Evolutionary conservation across 2,797 vertebrate species (phyloP).

Genomic region (Todus mexicanus): DNA sequence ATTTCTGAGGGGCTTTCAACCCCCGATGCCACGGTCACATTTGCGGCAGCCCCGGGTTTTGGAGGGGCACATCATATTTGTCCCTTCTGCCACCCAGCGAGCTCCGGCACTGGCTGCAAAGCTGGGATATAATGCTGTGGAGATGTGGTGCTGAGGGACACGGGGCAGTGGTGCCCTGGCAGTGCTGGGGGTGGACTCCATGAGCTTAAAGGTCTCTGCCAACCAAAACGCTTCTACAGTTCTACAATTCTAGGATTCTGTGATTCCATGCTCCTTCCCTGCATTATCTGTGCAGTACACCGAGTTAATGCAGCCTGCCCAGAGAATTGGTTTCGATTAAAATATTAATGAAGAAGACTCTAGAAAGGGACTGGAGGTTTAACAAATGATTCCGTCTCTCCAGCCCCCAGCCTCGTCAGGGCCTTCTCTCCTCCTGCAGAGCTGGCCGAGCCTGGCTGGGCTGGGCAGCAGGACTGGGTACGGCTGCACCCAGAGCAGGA

Average conservation of each 20-base stretch:
- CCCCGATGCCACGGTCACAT: accelerated
- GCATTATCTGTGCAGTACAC: neutral
- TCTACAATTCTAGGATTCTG: neutral
- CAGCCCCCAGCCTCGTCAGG: neutral
- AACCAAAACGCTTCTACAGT: neutral
- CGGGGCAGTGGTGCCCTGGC: neutral
- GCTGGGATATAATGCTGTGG: neutral
- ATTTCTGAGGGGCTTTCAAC: accelerated
- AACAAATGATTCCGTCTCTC: neutral
- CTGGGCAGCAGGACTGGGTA: neutral
- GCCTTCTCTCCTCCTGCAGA: too few relatives aligned
- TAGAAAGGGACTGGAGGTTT: neutral
- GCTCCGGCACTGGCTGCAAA: neutral
- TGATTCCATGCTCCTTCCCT: neutral
- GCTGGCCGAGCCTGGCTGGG: neutral
- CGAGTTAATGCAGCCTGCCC: neutral
- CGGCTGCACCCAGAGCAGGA: neutral
- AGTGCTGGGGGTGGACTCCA: neutral
- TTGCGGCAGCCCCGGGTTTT: neutral
- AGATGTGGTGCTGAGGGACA: neutral
- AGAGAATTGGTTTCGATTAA: neutral
- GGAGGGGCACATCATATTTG: neutral
- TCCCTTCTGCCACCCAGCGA: neutral
- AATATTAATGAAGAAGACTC: constrained; percentile 1
- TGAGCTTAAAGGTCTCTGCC: neutral